These are phyloP conservation scores for Macroramphosus scolopax DNA, from an alignment of 2,797 vertebrate species.

Conservation along the genomic window DNA sequence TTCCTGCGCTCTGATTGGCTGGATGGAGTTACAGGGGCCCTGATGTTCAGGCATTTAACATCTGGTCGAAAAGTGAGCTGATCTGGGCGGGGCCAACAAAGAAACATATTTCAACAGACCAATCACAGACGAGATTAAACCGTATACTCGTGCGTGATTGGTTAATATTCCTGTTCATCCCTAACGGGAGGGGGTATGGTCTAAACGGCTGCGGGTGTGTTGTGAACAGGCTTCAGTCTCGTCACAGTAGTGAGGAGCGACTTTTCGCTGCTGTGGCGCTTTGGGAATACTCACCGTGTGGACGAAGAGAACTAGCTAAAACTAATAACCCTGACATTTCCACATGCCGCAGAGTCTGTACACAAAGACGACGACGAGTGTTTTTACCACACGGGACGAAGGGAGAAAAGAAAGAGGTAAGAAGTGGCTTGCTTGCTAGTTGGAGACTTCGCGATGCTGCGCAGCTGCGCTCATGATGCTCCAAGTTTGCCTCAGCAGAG, in stretches of 20 bases:
- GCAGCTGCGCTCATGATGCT: conserved; percentile 44
- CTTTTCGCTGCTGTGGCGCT: conserved; percentile 45
- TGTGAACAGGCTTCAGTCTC: conserved; percentile 61
- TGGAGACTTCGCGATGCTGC: conserved; percentile 43
- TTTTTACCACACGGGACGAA: conserved; percentile 2
- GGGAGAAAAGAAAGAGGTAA: conserved; percentile 55
- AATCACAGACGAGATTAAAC: conserved; percentile 23
- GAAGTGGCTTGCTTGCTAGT: conserved; percentile 29
- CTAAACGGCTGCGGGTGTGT: conserved; percentile 38
- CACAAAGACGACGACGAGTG: neutral
- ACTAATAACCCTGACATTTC: conserved; percentile 16
- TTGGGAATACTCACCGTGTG: conserved; percentile 66
- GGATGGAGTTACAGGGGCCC: neutral
- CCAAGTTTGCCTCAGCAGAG: conserved; percentile 17
- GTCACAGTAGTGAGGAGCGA: conserved; percentile 50
- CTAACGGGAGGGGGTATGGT: conserved; percentile 57
- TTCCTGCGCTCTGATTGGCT: conserved; percentile 54
- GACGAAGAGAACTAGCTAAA: conserved; percentile 34
- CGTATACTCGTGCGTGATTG: conserved; percentile 39
- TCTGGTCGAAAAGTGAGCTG: conserved; percentile 61
- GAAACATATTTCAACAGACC: conserved; percentile 13
- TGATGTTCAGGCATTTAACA: conserved; percentile 53
- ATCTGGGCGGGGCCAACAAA: conserved; percentile 1
- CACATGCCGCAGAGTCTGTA: no score
- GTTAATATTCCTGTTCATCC: conserved; percentile 37